Base-by-base conservation (phyloP, 2,797 vertebrate genomes). In the Sebastes steindachneri region DNA sequence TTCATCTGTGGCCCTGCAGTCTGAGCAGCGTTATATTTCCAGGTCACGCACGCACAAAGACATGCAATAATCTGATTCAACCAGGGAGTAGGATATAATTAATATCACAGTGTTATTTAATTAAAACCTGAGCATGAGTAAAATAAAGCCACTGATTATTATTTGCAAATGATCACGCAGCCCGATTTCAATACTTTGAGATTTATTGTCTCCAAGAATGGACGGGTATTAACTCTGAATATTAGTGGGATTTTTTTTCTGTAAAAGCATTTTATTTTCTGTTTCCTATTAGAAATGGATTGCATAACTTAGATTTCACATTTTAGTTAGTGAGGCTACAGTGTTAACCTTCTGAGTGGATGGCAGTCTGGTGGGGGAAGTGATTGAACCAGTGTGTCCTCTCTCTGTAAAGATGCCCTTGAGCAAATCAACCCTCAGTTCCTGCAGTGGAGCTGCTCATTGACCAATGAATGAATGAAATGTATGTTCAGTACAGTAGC, bases 51-150 rank as follows among this genome's bases (percentile, higher is more conserved):
- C 70, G 4, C 83, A 75, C 41, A 17, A 62, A 75, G 79, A 93
- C 87, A 93, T 90, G 88, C 89, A 88, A 88, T 95, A 86, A 93
- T 94, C 85, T 86, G 81, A 94, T 92, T 93, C 76, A 91, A 80
- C 79, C 65, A 74, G 85, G 80, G 84, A 84, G 86, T 75, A 86
- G 88, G 90, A 92, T 88, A 75, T 90, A 92, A 95, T 95, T 95
- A 94, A 95, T 94, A 91, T 90, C 86, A 83, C 90, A 76, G 84
- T 93, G 89, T 93, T 95, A 90, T 95, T 95, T 93, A 94, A 95
- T 95, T 93, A 95, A 95, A 95, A 92, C 73, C 78, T 85, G 79
- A 83, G 82, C 87, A 88, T 74, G 89, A 89, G 85, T 77, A 85
- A 92, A 90, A 91, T 87, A 91, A 93, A 92, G 90, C 86, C 84